Evolutionary conservation across 1,140 invertebrate genomes (phyloP).

Genomic region (Ectropis grisescens): DNA sequence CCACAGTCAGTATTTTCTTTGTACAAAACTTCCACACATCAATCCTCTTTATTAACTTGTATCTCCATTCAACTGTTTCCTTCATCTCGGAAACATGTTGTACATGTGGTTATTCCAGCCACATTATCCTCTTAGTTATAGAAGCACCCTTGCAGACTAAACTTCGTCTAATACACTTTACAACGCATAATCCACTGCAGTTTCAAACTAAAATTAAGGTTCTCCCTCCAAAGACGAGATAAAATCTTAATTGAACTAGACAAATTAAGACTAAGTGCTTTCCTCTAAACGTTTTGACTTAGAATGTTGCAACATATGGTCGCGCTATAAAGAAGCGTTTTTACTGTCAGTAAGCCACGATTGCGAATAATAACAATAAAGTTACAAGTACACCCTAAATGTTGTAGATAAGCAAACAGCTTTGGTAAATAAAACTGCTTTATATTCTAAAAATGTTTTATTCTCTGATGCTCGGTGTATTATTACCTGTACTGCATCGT

Average conservation of each 20-base stretch:
- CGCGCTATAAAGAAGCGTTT: too few relatives aligned
- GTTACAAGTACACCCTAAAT: too few relatives aligned
- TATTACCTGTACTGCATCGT: too few relatives aligned
- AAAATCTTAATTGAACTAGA: conserved; percentile 4
- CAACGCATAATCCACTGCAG: conserved; percentile 19
- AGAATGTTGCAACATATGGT: background rate
- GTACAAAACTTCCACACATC: background rate
- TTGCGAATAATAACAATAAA: too few relatives aligned
- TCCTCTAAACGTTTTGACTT: too few relatives aligned
- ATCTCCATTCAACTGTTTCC: background rate
- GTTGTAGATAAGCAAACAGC: too few relatives aligned
- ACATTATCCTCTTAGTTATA: conserved; percentile 4
- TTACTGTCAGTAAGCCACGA: too few relatives aligned
- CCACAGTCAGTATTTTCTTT: background rate
- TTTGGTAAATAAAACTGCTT: too few relatives aligned
- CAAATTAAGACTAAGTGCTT: too few relatives aligned
- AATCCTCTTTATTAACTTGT: background rate
- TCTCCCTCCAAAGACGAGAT: conserved; percentile 12
- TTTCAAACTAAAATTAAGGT: conserved; percentile 23
- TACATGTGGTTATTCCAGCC: too few relatives aligned
- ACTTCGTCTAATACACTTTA: conserved; percentile 41
- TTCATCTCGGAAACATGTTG: background rate
- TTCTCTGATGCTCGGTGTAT: too few relatives aligned
- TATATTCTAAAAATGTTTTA: too few relatives aligned
- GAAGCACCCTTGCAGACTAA: conserved; percentile 17